Evolutionary conservation across 2,888 invertebrate genomes (phyloP), one percentile per base, ranked within the genome.

Genomic region (Steinernema scapterisci): DNA sequence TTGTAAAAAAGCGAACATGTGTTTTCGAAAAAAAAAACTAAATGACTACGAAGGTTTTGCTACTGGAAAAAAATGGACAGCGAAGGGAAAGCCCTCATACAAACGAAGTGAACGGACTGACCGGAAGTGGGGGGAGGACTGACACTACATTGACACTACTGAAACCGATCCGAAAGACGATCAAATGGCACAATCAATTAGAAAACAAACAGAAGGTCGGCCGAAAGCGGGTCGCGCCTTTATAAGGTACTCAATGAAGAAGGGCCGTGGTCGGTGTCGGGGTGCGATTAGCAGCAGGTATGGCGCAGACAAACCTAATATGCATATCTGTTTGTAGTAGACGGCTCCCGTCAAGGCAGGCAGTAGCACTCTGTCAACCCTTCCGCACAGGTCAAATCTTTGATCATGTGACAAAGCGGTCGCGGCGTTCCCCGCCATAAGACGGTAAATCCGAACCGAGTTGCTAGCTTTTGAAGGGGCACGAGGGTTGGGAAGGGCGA

Each of bases 311-410:
- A 63, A 63, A 63, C 63, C 63, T 63, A 63, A 63, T 63, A 63
- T 31, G 63, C 63, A 63, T 63, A 63, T 63, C 63, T 25, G 16
- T 63, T 63, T 11, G 63, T 31, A 16, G 63, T 63, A 31, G 63
- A 13, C 63, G 31, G 27, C 31, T 63, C 63, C 16, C 63, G 31
- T 63, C 63, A 2, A 63, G 27, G 63, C 31, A 63, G 63, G 16
- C 13, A 38, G 63, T 27, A 48, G 19, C 48, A 48, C 38, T 38
- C 38, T 9, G 9, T 38, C 38, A 31, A 63, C 63, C 63, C 63
- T 63, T 63, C 31, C n/a, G 63, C 63, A n/a, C 63, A 63, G 63
- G 63, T 63, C 63, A 63, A 63, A 63, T n/a, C 31, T 27, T 31
- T 16, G 63, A 63, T 27, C 63, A 63, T 63, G 38, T 38, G 38